Evolutionary conservation across 1,140 invertebrate genomes (phyloP).

Genomic region (Sycobia sp.): DNA sequence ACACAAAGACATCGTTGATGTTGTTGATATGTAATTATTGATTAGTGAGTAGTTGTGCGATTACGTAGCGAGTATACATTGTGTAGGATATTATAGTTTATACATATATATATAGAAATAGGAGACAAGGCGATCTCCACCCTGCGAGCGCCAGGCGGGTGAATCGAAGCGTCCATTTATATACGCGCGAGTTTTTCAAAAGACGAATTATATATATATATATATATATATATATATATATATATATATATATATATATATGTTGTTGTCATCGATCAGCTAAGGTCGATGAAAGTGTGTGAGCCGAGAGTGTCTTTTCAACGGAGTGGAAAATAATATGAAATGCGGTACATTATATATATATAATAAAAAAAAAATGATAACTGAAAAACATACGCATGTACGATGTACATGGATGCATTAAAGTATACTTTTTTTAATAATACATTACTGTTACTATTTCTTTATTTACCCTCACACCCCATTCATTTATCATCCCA

Average conservation of each 20-base stretch:
- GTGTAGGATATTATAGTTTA: too few species aligned
- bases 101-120: too few species aligned
- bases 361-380: not conserved
- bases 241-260: not conserved
- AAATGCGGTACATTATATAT: too few species aligned
- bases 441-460: slow-evolving; percentile 6
- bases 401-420: slow-evolving; percentile 44
- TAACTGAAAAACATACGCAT: slow-evolving; percentile 28
- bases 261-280: slow-evolving; percentile 14
- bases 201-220: too few species aligned
- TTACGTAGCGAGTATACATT: not conserved
- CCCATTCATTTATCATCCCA: too few species aligned
- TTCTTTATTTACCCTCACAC: slow-evolving; percentile 22
- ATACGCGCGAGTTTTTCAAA: too few species aligned
- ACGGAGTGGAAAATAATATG: too few species aligned
- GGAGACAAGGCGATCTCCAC: too few species aligned
- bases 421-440: slow-evolving; percentile 32
- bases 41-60: slow-evolving; percentile 12
- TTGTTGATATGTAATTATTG: slow-evolving; percentile 30
- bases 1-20: too few species aligned
- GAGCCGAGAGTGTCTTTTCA: slow-evolving; percentile 19
- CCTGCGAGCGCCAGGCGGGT: too few species aligned
- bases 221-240: not conserved
- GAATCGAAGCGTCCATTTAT: too few species aligned
- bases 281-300: slow-evolving; percentile 15